Base-by-base conservation (phyloP, 2,888 invertebrate species). In the Netelia virgata region DNA sequence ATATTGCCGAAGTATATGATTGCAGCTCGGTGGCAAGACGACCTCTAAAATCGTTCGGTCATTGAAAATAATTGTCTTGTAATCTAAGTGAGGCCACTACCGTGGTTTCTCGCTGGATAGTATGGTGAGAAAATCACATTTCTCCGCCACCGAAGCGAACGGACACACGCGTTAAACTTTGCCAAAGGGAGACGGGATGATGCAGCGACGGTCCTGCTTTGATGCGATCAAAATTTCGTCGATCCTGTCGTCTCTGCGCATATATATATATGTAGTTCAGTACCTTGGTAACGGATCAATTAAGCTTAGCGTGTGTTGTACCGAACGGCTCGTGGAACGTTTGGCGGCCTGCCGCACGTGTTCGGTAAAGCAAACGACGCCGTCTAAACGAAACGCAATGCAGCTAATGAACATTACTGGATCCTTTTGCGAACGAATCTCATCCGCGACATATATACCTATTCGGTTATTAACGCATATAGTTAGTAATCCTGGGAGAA, bases 211-310 rank as follows among this genome's bases (percentile, higher is more conserved):
- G 61, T 23, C 3, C 36, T 55, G 70, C 70, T 70, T 70, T 70
- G 70, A 70, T 41, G 41, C 57, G 47, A 14, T 14, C 57, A 41
- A 43, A 1, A 57, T 70, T 70, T 57, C 70, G 57, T 16, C 36
- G 14, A 55, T 18, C 36, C 70, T 70, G 70, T 70, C 16, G 57
- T 70, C 57, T 57, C 11, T 47, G 47, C 47, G 11, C 47, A 57
- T 70, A 47, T 70, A 16, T 18, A 57, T 14, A 55, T 18, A 23
- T 14, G 57, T 16, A 41, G 57, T 36, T 36, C 36, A 36, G 36
- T 57, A 18, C 41, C 41, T 70, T 41, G 36, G 57, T 70, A 55
- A 70, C 41, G 57, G 57, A 70, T 18, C 70, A 70, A 70, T 70
- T 70, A 70, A 70, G 55, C 70, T 55, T 36, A 47, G 14, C 47